Evolutionary conservation across 2,113 vertebrate genomes (phyloP).

Genomic region (Canis aureus): DNA sequence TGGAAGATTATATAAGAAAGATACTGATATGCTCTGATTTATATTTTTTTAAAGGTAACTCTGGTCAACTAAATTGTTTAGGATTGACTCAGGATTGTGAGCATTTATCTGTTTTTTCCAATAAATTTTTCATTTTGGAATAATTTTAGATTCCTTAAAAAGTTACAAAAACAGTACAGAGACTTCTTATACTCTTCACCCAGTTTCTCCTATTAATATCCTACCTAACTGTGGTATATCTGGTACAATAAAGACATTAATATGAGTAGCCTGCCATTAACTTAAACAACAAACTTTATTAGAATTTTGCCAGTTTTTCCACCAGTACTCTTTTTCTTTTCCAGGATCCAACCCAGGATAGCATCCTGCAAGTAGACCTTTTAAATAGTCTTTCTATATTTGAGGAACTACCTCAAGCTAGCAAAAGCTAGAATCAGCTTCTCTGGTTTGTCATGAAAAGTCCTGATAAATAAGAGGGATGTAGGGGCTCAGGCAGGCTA

Average conservation of each 20-base stretch:
- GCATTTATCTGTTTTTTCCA: background rate
- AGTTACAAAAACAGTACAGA: background rate
- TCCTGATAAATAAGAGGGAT: background rate
- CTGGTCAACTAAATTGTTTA: background rate
- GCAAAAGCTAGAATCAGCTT: background rate
- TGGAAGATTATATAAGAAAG: background rate
- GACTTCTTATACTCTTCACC: background rate
- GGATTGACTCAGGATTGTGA: background rate
- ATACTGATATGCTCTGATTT: background rate
- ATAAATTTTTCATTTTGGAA: background rate
- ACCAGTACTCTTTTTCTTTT: background rate
- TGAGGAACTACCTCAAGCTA: background rate
- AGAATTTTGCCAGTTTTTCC: background rate
- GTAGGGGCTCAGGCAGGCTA: background rate
- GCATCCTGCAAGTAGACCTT: background rate
- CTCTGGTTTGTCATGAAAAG: background rate
- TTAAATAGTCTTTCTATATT: background rate
- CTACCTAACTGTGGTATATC: background rate
- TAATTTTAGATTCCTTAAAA: constrained; percentile 19
- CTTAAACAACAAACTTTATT: background rate
- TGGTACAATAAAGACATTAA: background rate
- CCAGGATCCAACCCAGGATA: background rate
- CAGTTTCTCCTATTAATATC: background rate
- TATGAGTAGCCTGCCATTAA: background rate
- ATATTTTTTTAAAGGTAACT: background rate